Conservation (phyloP, 2,888 invertebrate genomes). For the Hypomecis atomaria region DNA sequence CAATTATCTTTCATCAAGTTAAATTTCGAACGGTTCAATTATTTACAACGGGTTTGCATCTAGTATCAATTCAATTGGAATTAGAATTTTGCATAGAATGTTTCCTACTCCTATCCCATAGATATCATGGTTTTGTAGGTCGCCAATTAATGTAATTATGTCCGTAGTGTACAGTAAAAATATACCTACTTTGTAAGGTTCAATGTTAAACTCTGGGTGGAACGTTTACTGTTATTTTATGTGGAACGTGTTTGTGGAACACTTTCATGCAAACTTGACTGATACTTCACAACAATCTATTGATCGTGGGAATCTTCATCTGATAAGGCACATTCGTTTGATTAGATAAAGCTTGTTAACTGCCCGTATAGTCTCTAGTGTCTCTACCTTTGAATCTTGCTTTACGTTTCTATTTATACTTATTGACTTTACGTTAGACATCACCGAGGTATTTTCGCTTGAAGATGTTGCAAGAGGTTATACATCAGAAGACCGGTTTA, state of each 20-base stretch:
- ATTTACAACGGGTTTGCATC: constrained; percentile 1
- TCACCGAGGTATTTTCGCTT: constrained; percentile 33
- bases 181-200: constrained; percentile 17
- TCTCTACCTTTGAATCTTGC: constrained; percentile 24
- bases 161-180: constrained; percentile 1
- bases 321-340: constrained; percentile 32
- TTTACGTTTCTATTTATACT: constrained; percentile 19
- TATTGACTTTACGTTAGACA: constrained; percentile 13
- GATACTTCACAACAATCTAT: constrained; percentile 44
- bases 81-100: constrained; percentile 10
- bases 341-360: constrained; percentile 41
- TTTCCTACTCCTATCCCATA: not conserved
- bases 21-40: constrained; percentile 4
- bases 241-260: constrained; percentile 37
- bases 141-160: constrained; percentile 6
- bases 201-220: constrained; percentile 29
- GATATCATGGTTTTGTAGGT: constrained; percentile 8
- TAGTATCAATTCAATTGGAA: not conserved
- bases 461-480: constrained; percentile 59
- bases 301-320: constrained; percentile 59
- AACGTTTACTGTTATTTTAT: constrained; percentile 32
- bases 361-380: constrained; percentile 10
- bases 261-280: constrained; percentile 44
- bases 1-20: not conserved
- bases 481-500: constrained; percentile 58